Conservation (phyloP, 1,140 invertebrate species). For the Drepana arcuata region DNA sequence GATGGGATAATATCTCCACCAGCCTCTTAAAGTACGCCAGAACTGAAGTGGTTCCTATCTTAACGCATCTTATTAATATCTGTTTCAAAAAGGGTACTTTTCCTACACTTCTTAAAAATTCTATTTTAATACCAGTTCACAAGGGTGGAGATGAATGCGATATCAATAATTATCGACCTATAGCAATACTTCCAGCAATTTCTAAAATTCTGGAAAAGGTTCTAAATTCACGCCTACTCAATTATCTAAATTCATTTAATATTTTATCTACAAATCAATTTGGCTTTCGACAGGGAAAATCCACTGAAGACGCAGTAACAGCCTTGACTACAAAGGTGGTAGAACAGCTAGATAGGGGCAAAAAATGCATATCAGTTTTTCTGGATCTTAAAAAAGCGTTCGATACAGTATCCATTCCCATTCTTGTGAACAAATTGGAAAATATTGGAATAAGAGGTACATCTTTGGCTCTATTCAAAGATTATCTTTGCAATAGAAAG, state of each 20-base stretch:
- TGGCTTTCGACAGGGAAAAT: not conserved
- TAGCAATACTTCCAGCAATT: slow-evolving; percentile 7
- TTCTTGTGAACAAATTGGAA: not conserved
- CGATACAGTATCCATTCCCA: not conserved
- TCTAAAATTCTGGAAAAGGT: slow-evolving; percentile 12
- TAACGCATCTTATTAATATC: not conserved
- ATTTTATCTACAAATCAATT: not conserved
- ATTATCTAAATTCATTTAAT: not conserved
- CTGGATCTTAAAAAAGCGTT: slow-evolving; percentile 3
- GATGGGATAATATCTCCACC: too few relatives aligned
- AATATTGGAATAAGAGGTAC: not conserved
- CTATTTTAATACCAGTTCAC: not conserved
- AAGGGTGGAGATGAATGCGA: not conserved
- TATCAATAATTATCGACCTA: slow-evolving; percentile 8
- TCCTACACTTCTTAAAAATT: slow-evolving; percentile 1
- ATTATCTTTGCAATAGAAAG: not conserved
- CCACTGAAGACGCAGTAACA: not conserved
- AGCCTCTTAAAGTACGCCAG: slow-evolving; percentile 5
- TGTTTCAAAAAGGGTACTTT: not conserved
- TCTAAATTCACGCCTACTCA: slow-evolving; percentile 1
- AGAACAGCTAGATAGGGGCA: not conserved
- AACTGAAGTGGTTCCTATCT: too few relatives aligned
- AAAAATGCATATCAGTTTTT: not conserved
- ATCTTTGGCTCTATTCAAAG: not conserved
- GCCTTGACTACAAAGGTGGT: not conserved